phyloP scores from a whole-genome alignment of 2,888 invertebrate species.

The Thalpophila matura region DNA sequence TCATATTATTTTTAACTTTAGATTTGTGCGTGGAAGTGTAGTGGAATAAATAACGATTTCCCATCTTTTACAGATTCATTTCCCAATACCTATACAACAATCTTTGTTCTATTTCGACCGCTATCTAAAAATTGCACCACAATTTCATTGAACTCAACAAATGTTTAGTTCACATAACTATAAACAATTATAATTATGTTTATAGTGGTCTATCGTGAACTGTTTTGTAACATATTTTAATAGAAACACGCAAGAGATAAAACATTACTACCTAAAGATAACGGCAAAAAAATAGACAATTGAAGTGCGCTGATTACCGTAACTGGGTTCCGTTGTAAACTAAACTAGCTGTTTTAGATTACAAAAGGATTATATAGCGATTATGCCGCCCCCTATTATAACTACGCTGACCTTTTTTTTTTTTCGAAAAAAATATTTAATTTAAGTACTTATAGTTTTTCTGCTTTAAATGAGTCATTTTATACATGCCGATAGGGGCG shows the following conservation, averaged over 20 bases:
- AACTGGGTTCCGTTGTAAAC: conserved; percentile 12
- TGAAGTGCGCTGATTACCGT: background rate
- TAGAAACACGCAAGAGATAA: conserved; percentile 27
- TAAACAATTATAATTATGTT: conserved; percentile 44
- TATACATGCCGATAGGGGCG: too few relatives aligned
- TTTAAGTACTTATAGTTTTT: too few relatives aligned
- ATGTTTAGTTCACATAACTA: conserved; percentile 28
- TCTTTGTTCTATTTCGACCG: background rate
- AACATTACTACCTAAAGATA: conserved; percentile 27
- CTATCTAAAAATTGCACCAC: conserved; percentile 30
- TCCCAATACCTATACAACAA: background rate
- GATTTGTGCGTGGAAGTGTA: background rate
- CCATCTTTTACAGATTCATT: background rate
- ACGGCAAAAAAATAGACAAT: background rate
- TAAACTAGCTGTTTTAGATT: too few relatives aligned
- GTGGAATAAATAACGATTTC: background rate
- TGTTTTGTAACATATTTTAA: conserved; percentile 42
- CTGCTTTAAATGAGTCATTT: too few relatives aligned
- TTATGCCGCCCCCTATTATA: too few relatives aligned
- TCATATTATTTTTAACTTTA: too few relatives aligned
- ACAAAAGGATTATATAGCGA: too few relatives aligned
- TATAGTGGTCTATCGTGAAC: conserved; percentile 35
- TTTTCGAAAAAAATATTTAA: too few relatives aligned
- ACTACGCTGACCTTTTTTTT: too few relatives aligned
- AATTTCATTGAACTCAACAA: conserved; percentile 45